Percentiles rank a stretch among this genome's conserved stretches.
Conservation (phyloP, 2,797 vertebrate genomes). For the Anabacerthia variegaticeps region DNA sequence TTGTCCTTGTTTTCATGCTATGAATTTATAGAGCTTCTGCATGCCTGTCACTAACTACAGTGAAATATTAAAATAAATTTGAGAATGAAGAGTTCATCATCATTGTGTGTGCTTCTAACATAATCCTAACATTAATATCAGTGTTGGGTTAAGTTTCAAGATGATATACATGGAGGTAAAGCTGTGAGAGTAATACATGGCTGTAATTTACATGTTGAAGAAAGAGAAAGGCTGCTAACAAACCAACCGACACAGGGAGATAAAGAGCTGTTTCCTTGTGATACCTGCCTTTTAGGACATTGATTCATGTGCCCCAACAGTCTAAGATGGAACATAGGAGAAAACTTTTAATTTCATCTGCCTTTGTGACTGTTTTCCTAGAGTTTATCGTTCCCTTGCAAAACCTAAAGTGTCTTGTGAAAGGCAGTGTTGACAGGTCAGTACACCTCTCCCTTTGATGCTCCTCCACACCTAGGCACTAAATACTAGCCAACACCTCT, state of each 20-base stretch:
- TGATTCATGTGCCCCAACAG: rapidly evolving
- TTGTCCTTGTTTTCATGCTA: background rate
- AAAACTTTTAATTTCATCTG: background rate
- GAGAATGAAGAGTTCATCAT: conserved; percentile 38
- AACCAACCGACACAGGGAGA: background rate
- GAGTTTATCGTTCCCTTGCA: background rate
- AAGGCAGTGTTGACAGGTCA: rapidly evolving
- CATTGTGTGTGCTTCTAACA: background rate
- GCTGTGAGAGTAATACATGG: background rate
- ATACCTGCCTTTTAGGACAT: background rate
- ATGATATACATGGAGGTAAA: background rate
- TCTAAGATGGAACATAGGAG: background rate
- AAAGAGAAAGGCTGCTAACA: background rate
- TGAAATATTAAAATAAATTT: conserved; percentile 51
- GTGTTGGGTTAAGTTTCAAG: background rate
- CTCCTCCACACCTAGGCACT: rapidly evolving
- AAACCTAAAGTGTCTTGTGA: background rate
- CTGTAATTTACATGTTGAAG: background rate
- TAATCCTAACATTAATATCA: background rate
- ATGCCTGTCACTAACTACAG: background rate
- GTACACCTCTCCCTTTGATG: background rate
- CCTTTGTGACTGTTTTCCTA: background rate
- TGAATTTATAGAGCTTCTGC: background rate
- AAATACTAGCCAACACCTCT: background rate
- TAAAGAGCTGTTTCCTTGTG: background rate